Base-by-base conservation (phyloP, 2,797 vertebrate species). In the Macropodus opercularis region DNA sequence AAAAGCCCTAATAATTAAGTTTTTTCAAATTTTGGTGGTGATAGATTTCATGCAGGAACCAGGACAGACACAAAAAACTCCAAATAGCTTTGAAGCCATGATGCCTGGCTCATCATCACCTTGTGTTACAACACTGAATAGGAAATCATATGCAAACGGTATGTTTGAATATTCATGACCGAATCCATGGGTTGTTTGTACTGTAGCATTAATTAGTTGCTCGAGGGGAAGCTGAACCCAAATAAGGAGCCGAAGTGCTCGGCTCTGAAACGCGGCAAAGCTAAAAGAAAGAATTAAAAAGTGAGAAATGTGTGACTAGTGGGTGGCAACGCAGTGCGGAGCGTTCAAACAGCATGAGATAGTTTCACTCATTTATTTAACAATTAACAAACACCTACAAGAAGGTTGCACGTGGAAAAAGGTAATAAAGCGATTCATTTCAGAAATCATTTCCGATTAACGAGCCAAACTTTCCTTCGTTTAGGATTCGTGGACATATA, bases 81-180 rank as follows among this genome's bases (percentile, higher is more conserved):
- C 42, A 29, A 72, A 63, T 67, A 77, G 66, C 75, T 85, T 49
- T 64, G 72, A 75, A 68, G 68, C 76, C 77, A 15, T 22, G 55
- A 61, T 46, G 63, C 57, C 54, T 53, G 55, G 79, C 59, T 75
- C 75, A 59, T 66, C 44, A 48, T 53, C 58, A 43, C 62, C 61
- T 63, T 51, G 72, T 67, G 80, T 63, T 80, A 73, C 70, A 79
- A 85, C 81, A 50, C 87, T 83, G 85, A 81, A 90, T 90, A 80
- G 72, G 68, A 79, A 88, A 89, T 90, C 1, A 85, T 69, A 85
- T 84, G 79, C 80, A 53, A 92, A 94, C 93, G 93, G 93, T 92
- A 92, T 88, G 90, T 95, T 94, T 98, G 95, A 98, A 99, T 99
- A 99, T 98, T 98, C 97, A 99, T 99, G 95, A 96, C 91, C 47